phyloP scores from a whole-genome alignment of 2,888 invertebrate genomes.

The Caradrina kadenii region DNA sequence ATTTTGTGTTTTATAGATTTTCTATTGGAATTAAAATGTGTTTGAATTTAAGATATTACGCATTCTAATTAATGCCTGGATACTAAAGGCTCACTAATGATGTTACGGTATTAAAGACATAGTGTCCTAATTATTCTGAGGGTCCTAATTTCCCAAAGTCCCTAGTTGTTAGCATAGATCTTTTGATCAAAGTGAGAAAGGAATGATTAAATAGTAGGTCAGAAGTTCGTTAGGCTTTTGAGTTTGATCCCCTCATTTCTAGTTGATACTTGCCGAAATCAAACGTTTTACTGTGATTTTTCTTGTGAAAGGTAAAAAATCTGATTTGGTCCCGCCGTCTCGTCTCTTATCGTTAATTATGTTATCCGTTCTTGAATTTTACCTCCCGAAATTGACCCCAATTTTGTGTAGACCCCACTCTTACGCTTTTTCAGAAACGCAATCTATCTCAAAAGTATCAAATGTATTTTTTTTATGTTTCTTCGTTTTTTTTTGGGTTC shows the following conservation, averaged over 20 bases:
- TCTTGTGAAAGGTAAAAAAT: conserved; percentile 31
- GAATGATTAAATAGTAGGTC: conserved; percentile 13
- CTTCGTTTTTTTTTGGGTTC: not conserved
- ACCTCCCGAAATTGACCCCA: conserved; percentile 47
- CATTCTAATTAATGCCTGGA: conserved; percentile 26
- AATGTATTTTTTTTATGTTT: conserved; percentile 34
- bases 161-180: conserved; percentile 22
- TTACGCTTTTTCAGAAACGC: conserved; percentile 19
- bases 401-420: conserved; percentile 40
- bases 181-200: conserved; percentile 38
- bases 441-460: conserved; percentile 14
- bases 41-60: conserved; percentile 14
- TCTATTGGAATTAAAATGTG: not conserved
- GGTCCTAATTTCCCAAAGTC: conserved; percentile 19
- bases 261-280: conserved; percentile 27
- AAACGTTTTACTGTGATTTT: conserved; percentile 28
- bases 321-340: conserved; percentile 40
- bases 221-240: conserved; percentile 14
- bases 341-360: conserved; percentile 53
- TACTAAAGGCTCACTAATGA: conserved; percentile 32
- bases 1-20: no score
- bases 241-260: conserved; percentile 19
- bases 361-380: conserved; percentile 56
- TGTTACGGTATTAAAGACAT: conserved; percentile 31
- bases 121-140: conserved; percentile 44